These are phyloP conservation scores for Apistogramma diplotaenia DNA, from an alignment of 2,113 vertebrate genomes.

Conservation along the genomic window DNA sequence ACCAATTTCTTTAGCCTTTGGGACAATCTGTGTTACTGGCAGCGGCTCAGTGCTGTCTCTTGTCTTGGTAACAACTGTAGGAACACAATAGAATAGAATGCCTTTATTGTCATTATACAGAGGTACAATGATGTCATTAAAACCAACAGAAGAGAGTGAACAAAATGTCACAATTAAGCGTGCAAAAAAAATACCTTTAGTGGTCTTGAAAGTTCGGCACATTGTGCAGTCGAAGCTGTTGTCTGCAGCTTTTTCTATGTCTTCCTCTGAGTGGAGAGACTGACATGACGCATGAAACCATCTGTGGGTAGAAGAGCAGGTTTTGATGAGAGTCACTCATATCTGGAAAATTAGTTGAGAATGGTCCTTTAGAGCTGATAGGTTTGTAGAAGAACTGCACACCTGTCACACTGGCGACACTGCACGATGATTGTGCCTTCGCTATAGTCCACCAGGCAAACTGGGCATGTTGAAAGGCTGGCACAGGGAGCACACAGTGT, in stretches of 20 bases:
- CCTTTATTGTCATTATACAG: too few species aligned
- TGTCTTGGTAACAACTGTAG: conserved; percentile 71
- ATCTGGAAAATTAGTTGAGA: neutral
- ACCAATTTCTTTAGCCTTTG: conserved; percentile 93
- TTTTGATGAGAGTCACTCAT: conserved; percentile 15
- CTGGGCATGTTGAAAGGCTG: conserved; percentile 87
- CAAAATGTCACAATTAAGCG: neutral
- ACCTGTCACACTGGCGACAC: conserved; percentile 95
- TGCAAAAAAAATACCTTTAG: conserved; percentile 68
- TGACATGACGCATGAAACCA: conserved; percentile 98
- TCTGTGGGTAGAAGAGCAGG: conserved; percentile 64
- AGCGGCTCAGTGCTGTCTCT: conserved; percentile 86
- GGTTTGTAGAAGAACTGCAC: conserved; percentile 26
- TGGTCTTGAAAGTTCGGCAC: conserved; percentile 87
- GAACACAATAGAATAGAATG: too few species aligned
- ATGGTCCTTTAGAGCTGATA: neutral
- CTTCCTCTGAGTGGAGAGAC: conserved; percentile 90
- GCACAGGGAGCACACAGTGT: conserved; percentile 94
- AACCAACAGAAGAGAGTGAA: neutral
- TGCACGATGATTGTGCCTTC: conserved; percentile 94
- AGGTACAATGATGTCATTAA: neutral
- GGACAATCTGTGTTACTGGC: conserved; percentile 84
- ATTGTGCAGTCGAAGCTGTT: conserved; percentile 93
- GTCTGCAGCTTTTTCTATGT: conserved; percentile 91
- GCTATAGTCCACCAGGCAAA: conserved; percentile 86